Base-by-base conservation (phyloP, 2,797 vertebrate species). In the Centroberyx gerrardi region DNA sequence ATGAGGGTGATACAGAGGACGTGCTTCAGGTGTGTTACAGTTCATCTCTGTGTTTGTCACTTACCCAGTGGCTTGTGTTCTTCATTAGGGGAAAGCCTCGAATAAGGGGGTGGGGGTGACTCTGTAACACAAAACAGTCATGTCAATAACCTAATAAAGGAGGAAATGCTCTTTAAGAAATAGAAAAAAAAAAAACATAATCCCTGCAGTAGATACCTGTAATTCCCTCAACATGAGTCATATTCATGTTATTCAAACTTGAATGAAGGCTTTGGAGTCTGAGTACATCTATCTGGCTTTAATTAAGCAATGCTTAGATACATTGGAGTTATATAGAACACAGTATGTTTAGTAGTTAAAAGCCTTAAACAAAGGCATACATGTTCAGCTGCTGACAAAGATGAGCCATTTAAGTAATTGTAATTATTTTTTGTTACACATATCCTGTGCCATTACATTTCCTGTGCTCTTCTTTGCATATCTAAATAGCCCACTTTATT, bases 31-130 rank as follows among this genome's bases (percentile, higher is more conserved):
- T 54, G 63, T n/a, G 18, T 33, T 31, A 40, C 17, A 12, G 61
- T 55, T 51, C 29, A 52, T 72, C 17, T 42, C 33, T 52, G 44
- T 58, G 53, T 68, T 56, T 54, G 62, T 68, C 62, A 94, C 97
- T 96, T 94, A 98, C 97, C 97, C 95, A 98, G 96, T 96, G 97
- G 96, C 96, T 98, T 98, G 94, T 96, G 96, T 94, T 98, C 97
- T 83, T 97, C 96, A 70, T 91, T 95, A 70, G 96, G 96, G 93
- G 97, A 97, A 90, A 98, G 96, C 93, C 97, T 95, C 63, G 97
- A 99, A 90, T 99, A 99, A 80, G 98, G 98, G 90, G 98, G 98
- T 76, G 98, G 98, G 52, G 98, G 98, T 91, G 98, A 99, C 94
- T 99, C 98, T 99, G 95, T 49, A 97, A 97, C 83, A 93, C 68